Evolutionary conservation across 2,113 vertebrate species (phyloP), one percentile per base, ranked within the genome.

Genomic region (Corapipo altera): DNA sequence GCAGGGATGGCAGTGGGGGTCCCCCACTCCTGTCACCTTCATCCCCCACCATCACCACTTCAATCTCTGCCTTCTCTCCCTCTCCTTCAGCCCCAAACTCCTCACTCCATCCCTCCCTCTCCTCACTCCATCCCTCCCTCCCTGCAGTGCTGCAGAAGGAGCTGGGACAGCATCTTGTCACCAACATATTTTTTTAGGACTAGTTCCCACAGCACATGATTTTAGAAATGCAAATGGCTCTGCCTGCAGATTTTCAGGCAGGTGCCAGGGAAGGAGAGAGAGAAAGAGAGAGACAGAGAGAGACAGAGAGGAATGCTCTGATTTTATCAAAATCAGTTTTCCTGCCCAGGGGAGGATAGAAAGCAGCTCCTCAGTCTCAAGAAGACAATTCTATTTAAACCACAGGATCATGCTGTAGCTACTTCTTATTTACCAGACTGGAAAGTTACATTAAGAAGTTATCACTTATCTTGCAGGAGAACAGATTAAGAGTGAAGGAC

Each of bases 371-470:
- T 92, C 87, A 80, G 65, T 26, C 88, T 94, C 80, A 58, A 85
- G 75, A 80, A 97, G 87, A 95, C 1, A 28, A 96, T 97, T 95
- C 95, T 92, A 84, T 96, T 97, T 90, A 95, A 96, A 92, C 90
- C 92, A 82, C 32, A 6, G 84, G 90, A 90, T 97, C 95, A n/a
- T 97, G 85, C 94, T 93, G 95, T 90, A 96, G 72, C 94, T 86
- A 61, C 95, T 97, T 96, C 95, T 96, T 96, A 96, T 94, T 97
- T 97, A 96, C 93, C 85, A 88, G 96, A 84, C 93, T 97, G 96
- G 95, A 97, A 97, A 97, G 95, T 96, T 94, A 96, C 93, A 97
- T 97, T 97, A 97, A 91, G 95, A 94, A 96, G 94, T 97, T 96
- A 97, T 96, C 95, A 94, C 95, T 97, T 97, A 94, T 96, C 93